Conservation (phyloP, 2,888 invertebrate genomes). For the Eupithecia centaureata region DNA sequence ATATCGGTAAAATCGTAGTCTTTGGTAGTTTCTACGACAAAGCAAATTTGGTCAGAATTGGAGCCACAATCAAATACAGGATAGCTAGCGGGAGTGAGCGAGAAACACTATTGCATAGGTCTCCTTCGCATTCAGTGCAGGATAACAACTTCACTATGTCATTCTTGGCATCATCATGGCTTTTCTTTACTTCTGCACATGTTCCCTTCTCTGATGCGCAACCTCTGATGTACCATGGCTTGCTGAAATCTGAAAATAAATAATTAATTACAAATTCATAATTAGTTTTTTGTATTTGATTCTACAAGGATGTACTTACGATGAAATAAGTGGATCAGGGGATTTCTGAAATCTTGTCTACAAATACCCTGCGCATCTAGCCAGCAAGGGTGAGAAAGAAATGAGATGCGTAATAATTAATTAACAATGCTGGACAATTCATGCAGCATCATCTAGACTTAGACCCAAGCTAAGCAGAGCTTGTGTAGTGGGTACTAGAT, state of each 20-base stretch:
- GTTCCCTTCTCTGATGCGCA: slow-evolving; percentile 68
- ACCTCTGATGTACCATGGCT: slow-evolving; percentile 64
- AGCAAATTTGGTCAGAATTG: slow-evolving; percentile 62
- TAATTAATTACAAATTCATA: background rate
- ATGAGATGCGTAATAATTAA: no score
- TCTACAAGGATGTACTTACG: no score
- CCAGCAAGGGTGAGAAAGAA: no score
- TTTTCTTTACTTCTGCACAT: slow-evolving; percentile 60
- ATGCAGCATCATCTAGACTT: no score
- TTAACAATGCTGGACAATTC: no score
- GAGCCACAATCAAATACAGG: slow-evolving; percentile 58
- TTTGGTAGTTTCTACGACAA: slow-evolving; percentile 44
- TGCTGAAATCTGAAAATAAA: slow-evolving; percentile 57
- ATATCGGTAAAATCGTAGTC: background rate
- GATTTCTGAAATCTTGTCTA: no score
- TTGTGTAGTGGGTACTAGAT: no score
- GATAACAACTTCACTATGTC: slow-evolving; percentile 51
- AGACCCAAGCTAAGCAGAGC: no score
- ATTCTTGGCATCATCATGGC: slow-evolving; percentile 51
- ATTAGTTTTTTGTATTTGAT: no score
- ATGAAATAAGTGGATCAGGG: no score
- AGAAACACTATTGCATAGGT: slow-evolving; percentile 63
- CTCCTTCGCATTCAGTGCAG: slow-evolving; percentile 67
- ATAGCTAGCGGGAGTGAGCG: slow-evolving; percentile 54
- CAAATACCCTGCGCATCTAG: no score